Conservation (phyloP, 2,113 vertebrate species). For the Amphilophus citrinellus region DNA sequence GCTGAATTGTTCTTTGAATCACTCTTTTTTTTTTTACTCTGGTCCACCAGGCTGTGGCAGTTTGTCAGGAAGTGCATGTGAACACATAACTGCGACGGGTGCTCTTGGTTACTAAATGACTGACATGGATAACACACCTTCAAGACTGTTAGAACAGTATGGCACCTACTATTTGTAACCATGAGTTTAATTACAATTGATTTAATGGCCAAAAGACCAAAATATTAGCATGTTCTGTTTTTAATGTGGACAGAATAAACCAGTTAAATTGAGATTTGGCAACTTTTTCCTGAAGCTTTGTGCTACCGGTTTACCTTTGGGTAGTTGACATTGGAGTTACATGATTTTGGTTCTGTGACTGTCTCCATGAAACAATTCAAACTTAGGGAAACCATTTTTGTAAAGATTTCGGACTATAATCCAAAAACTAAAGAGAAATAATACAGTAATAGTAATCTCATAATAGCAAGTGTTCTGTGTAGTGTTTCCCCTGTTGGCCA, state of each 20-base stretch:
- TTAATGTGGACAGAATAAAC: neutral
- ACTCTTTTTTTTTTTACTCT: neutral
- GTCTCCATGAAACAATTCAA: too few relatives aligned
- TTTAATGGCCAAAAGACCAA: neutral
- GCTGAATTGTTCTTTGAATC: neutral
- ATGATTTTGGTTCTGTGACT: neutral
- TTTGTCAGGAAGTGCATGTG: neutral
- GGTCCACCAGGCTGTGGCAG: neutral
- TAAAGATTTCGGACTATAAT: neutral
- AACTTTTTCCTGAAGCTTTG: neutral
- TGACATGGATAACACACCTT: neutral
- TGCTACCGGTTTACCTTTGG: neutral
- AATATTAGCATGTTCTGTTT: neutral
- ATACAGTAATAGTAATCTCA: neutral
- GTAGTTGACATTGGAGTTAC: neutral
- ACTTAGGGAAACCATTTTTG: too few relatives aligned
- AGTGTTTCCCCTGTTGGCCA: neutral
- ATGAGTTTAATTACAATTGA: neutral
- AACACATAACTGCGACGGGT: neutral
- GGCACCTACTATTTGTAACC: neutral
- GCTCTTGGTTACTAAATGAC: neutral
- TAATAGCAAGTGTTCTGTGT: neutral
- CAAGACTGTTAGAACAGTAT: neutral
- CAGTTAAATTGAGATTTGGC: neutral
- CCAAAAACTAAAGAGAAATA: neutral